phyloP scores from a whole-genome alignment of 2,113 vertebrate genomes.

The Zootoca vivipara region DNA sequence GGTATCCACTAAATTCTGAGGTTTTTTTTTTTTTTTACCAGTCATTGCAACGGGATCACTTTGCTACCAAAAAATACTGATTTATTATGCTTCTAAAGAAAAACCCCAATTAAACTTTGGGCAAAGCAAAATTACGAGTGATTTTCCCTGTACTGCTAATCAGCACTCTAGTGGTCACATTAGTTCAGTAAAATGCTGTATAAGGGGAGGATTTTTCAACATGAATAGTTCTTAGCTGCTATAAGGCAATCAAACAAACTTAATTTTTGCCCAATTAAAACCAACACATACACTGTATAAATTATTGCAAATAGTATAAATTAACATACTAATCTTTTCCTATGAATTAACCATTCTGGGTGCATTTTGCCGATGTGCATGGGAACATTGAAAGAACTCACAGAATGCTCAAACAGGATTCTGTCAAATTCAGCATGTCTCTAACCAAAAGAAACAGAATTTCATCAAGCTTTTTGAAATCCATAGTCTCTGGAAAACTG shows the following conservation, averaged over 20 bases:
- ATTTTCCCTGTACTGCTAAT: slow-evolving; percentile 22
- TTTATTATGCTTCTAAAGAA: slow-evolving; percentile 2
- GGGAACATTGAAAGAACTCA: neutral
- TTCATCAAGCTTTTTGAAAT: neutral
- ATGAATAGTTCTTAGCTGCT: slow-evolving; percentile 16
- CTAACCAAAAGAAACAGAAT: neutral
- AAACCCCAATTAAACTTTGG: neutral
- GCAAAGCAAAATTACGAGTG: neutral
- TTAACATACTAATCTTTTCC: slow-evolving; percentile 6
- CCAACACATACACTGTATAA: neutral
- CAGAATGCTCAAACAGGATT: neutral
- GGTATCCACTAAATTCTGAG: rapidly evolving
- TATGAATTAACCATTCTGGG: slow-evolving; percentile 39
- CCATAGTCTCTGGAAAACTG: neutral
- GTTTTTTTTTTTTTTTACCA: neutral
- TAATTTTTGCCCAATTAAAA: slow-evolving; percentile 24
- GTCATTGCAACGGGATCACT: neutral
- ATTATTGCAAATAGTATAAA: slow-evolving; percentile 5
- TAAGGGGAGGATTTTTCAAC: neutral
- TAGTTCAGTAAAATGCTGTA: slow-evolving; percentile 24
- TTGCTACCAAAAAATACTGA: neutral
- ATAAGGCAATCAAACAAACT: neutral
- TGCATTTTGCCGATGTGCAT: neutral
- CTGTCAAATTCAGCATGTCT: neutral
- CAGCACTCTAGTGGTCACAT: neutral